Percentiles rank a stretch among this genome's conserved stretches.
Conservation (phyloP, 2,888 invertebrate species). For the Cryptocheilus praepositus region DNA sequence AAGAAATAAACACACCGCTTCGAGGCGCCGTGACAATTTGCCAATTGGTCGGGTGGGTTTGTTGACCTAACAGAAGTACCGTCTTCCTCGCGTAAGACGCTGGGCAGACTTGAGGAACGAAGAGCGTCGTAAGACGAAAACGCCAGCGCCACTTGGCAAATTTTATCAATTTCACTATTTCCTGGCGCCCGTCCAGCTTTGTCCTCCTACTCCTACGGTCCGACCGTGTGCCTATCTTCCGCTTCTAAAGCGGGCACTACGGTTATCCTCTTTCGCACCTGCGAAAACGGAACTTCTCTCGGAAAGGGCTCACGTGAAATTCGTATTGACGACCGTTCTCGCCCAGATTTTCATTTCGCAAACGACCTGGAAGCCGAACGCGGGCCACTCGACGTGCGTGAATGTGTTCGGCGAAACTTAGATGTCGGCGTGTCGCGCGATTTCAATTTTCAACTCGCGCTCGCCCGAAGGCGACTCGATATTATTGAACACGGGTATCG, state of each 20-base stretch:
- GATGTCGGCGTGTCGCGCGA: too few relatives aligned
- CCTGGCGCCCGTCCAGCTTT: slow-evolving; percentile 56
- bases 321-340: too few relatives aligned
- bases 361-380: neutral
- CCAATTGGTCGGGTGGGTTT: slow-evolving; percentile 55
- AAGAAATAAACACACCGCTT: neutral
- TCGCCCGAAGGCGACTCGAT: too few relatives aligned
- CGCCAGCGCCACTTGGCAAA: slow-evolving; percentile 55
- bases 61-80: slow-evolving; percentile 60
- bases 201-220: neutral
- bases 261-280: slow-evolving; percentile 18
- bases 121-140: slow-evolving; percentile 24
- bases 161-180: slow-evolving; percentile 66
- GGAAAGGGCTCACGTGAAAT: too few relatives aligned
- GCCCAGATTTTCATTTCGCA: slow-evolving; percentile 1
- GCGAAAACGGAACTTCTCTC: too few relatives aligned
- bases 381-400: too few relatives aligned
- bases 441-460: too few relatives aligned
- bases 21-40: slow-evolving; percentile 54
- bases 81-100: slow-evolving; percentile 38
- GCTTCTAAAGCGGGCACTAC: slow-evolving; percentile 24
- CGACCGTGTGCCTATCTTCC: slow-evolving; percentile 30
- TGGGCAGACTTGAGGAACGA: neutral
- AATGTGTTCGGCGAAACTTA: too few relatives aligned
- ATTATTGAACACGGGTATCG: too few relatives aligned